Evolutionary conservation across 2,113 vertebrate genomes (phyloP), one percentile per base, ranked within the genome.

Genomic region (Propithecus coquereli): DNA sequence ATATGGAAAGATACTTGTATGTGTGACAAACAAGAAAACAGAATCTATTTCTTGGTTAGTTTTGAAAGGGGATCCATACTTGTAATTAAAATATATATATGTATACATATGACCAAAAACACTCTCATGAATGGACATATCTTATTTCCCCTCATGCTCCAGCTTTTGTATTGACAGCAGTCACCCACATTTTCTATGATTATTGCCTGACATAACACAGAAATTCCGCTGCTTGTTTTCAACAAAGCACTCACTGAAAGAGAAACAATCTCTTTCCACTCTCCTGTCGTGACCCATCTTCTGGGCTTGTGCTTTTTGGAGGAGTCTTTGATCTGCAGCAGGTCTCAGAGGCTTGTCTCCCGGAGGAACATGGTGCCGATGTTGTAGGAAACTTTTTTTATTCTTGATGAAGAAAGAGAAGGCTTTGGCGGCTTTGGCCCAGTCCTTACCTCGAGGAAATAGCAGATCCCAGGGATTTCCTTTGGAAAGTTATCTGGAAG

Each of bases 321-420:
- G 7, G 45, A 98, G 98, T 99, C 98, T 99, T 98, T 97, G 97
- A 98, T 98, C 97, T 97, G 96, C 68, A 94, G 98, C 95, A 89
- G 97, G 95, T 96, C 98, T 99, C 99, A 99, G 99, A 99, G 98
- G 98, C 99, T 99, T 5, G 99, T 99, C 98, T 99, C 99, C 98
- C 99, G 99, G 92, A 99, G 99, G 98, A 99, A 99, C 99, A 99
- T 99, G 97, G 99, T 99, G 97, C 99, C 99, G 6, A 99, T 99
- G 98, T 99, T 99, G 98, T 99, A 99, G 96, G 99, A 99, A 97
- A 99, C 99, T 98, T 99, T 99, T 97, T 99, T 99, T 98, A 99
- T 99, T 98, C 99, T 99, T 54, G 99, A 98, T 50, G 99, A 99
- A 43, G 99, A 98, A 90, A 99, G 96, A 18, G 99, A 99, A 96